These are phyloP conservation scores for Masticophis lateralis DNA, from an alignment of 2,797 vertebrate genomes.

Conservation along the genomic window DNA sequence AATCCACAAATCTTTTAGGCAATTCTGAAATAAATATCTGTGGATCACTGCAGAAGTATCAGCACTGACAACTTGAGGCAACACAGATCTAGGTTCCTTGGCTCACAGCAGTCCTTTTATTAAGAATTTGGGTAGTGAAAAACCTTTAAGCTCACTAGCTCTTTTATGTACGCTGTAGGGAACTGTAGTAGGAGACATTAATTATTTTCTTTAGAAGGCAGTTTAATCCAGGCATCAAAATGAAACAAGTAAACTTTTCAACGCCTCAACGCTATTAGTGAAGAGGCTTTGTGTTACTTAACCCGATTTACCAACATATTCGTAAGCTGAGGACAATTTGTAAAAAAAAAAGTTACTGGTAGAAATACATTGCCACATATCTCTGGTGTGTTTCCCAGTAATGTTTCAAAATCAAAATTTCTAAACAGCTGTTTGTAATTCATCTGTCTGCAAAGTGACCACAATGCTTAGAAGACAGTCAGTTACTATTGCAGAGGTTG, in stretches of 20 bases:
- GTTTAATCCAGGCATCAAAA: not conserved
- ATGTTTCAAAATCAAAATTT: not conserved
- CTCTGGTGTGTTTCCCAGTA: not conserved
- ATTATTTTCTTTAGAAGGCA: not conserved
- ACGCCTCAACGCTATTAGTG: not conserved
- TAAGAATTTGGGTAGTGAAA: not conserved
- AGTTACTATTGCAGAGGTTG: not conserved
- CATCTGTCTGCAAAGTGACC: not conserved
- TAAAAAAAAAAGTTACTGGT: not conserved
- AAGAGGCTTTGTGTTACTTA: not conserved
- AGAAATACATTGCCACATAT: not conserved
- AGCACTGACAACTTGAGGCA: not conserved
- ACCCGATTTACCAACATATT: not conserved
- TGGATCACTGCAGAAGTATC: not conserved
- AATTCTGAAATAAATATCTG: not conserved
- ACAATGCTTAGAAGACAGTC: not conserved
- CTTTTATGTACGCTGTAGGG: not conserved
- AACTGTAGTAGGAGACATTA: not conserved
- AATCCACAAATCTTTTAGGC: not conserved
- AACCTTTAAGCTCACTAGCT: not conserved
- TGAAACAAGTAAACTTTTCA: not conserved
- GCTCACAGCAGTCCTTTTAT: not conserved
- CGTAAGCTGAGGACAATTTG: not conserved
- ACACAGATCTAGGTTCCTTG: not conserved
- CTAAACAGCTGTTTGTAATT: not conserved